Evolutionary conservation across 2,888 invertebrate genomes (phyloP), one percentile per base, ranked within the genome.

Genomic region (Erannis defoliaria): DNA sequence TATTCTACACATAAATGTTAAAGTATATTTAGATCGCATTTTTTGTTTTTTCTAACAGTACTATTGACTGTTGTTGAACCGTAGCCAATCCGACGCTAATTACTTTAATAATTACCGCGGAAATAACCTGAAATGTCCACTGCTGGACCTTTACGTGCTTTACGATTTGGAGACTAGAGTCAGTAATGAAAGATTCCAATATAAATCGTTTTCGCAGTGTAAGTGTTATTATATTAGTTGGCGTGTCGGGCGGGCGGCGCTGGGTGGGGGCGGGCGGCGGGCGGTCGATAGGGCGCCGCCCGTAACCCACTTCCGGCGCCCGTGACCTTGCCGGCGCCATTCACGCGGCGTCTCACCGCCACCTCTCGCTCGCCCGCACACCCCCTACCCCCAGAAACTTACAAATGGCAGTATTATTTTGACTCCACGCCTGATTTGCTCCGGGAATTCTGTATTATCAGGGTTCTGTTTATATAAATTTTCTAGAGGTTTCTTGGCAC

Each of bases 231-330:
- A 58, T 68, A 66, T 67, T 55, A 64, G 65, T 26, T 58, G 48
- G 63, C 62, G 55, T 55, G 70, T 50, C 38, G 55, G 60, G 56
- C 62, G 63, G 62, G 64, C 57, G 50, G 61, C 55, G 63, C 55
- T 18, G 54, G 35, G 33, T 18, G 59, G 49, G 42, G 55, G 50
- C 26, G 55, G 68, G 62, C 57, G 63, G 66, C 77, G 81, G 79
- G 78, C 85, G 90, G 89, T 90, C 89, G 89, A 89, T 89, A 89
- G 86, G 85, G 82, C 84, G 87, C 85, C 91, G 88, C 90, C 90
- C 90, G 91, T 93, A 92, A 90, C 92, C 91, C 90, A 93, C 89
- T 90, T 92, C 91, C 90, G 86, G 82, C 89, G 92, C 88, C 92
- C 92, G 78, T 93, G 92, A 93, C 92, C 92, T 93, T 93, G 92